Percentiles rank a stretch among this genome's conserved stretches.
Conservation (phyloP, 2,113 vertebrate genomes). For the Drymodes brunneopygia region DNA sequence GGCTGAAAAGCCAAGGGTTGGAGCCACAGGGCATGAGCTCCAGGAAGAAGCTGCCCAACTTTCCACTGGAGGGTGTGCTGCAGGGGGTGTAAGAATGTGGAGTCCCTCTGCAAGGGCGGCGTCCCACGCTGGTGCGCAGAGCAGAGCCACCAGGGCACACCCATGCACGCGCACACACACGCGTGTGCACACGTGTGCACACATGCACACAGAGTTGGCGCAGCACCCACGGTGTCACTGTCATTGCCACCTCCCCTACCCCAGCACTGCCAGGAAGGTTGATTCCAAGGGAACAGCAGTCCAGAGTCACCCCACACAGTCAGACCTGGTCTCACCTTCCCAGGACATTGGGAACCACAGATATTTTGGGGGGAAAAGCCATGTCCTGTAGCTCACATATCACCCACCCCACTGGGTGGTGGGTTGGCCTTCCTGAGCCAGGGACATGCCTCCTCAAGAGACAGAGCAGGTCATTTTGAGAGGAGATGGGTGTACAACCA, state of each 20-base stretch:
- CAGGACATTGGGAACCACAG: background rate
- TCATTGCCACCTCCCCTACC: background rate
- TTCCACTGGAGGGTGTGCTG: background rate
- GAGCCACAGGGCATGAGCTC: background rate
- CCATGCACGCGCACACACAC: accelerated
- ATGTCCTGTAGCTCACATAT: background rate
- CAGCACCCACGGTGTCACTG: background rate
- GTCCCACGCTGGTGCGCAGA: background rate
- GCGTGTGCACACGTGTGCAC: accelerated
- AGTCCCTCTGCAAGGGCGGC: accelerated
- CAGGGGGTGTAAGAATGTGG: background rate
- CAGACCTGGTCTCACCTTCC: background rate
- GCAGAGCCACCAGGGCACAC: background rate
- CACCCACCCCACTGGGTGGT: background rate
- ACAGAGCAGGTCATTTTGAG: background rate
- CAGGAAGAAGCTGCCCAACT: background rate
- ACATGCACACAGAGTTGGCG: accelerated
- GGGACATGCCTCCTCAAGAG: background rate
- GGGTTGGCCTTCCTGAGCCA: background rate
- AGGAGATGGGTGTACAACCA: background rate
- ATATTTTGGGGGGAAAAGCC: background rate
- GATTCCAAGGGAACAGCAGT: background rate
- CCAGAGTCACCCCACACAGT: background rate
- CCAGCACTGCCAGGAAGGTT: background rate
- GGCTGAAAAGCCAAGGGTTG: background rate